Conservation (phyloP, 2,113 vertebrate genomes). For the Apodemus sylvaticus region DNA sequence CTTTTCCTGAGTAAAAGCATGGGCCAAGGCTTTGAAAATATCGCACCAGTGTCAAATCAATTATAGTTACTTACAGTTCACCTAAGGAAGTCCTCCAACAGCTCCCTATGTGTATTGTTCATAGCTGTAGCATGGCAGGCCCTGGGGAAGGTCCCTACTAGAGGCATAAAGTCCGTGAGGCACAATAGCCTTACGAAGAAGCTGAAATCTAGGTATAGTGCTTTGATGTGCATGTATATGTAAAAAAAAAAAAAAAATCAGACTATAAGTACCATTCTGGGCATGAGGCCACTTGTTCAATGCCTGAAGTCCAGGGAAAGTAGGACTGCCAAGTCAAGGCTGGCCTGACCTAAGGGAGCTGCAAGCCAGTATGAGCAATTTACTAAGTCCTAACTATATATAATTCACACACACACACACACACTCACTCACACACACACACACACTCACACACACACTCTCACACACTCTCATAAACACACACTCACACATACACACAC, state of each 20-base stretch:
- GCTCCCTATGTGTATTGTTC: neutral
- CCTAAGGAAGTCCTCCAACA: neutral
- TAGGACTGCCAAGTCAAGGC: neutral
- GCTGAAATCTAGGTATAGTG: neutral
- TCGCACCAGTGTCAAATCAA: neutral
- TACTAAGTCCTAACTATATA: neutral
- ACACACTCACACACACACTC: too few relatives aligned
- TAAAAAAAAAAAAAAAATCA: neutral
- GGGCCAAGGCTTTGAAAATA: neutral
- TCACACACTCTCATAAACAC: too few relatives aligned
- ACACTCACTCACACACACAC: too few relatives aligned
- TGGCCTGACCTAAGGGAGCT: neutral
- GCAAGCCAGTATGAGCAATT: neutral
- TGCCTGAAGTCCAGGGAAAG: neutral
- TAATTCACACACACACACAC: neutral
- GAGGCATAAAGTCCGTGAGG: neutral
- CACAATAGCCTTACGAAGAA: neutral
- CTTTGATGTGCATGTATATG: neutral
- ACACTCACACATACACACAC: neutral
- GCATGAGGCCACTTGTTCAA: neutral
- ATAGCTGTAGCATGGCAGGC: neutral
- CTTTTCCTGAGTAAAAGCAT: neutral
- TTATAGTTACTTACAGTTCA: neutral
- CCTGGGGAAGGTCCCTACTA: neutral
- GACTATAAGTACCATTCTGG: neutral